Evolutionary conservation across 2,888 invertebrate genomes (phyloP), one percentile per base, ranked within the genome.

Genomic region (Catocala fraxini): DNA sequence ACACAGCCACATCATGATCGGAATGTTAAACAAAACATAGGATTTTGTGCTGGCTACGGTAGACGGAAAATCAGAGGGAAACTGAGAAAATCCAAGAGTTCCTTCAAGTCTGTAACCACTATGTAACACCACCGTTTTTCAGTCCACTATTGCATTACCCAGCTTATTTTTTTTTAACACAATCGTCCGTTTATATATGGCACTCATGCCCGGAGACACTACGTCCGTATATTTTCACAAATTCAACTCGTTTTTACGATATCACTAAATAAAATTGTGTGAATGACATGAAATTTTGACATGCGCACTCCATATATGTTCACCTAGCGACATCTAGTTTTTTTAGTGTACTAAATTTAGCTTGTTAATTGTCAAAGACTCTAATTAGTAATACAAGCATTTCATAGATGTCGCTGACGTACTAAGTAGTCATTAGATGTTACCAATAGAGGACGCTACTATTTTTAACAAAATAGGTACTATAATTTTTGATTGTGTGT

Each of bases 281-380:
- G 75, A 86, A 89, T 92, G 92, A 92, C 91, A 91, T 83, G 82
- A 89, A 88, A 81, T 91, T 91, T 89, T 92, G 93, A 93, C 93
- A 93, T 93, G 93, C 93, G 93, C 91, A 91, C 80, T 83, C 77
- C 81, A 80, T 83, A 59, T 63, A 41, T 77, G 76, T 77, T 60
- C 79, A 75, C 65, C 71, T 75, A 68, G 82, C 71, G 88, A 70
- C 86, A 85, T 88, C 91, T 91, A 68, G 63, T 60, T 48, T 5
- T 46, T 5, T 5, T 11, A 12, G 9, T 6, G 11, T 10, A 6
- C 48, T 9, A 53, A 46, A 56, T 46, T 65, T 63, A 0, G 9
- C 5, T 9, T 46, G 1, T 0, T 5, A 34, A 6, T 13, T 6
- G 3, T 5, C 5, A 0, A 33, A 4, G 6, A 0, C 7, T 41